Evolutionary conservation across 2,888 invertebrate genomes (phyloP).

Genomic region (Anodontia alba): DNA sequence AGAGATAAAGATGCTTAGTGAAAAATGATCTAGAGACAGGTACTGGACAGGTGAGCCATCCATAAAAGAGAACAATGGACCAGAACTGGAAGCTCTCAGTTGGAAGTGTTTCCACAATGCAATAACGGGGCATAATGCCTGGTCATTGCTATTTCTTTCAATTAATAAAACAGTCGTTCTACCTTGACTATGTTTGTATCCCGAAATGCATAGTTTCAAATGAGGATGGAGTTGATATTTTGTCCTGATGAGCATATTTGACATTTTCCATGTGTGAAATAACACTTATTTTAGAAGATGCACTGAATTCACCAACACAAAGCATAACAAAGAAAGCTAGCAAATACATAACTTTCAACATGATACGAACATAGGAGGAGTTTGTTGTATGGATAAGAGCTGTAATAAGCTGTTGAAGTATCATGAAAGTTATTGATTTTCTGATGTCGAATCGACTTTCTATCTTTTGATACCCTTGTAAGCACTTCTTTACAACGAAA

Average conservation of each 20-base stretch:
- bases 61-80: constrained; percentile 11
- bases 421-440: neutral
- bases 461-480: neutral
- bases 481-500: neutral
- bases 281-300: too few relatives aligned
- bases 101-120: neutral
- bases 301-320: constrained; percentile 1
- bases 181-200: constrained; percentile 3
- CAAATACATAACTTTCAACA: neutral
- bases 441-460: neutral
- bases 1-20: neutral
- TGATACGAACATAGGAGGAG: neutral
- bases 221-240: neutral
- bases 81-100: neutral
- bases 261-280: neutral
- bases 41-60: constrained; percentile 6
- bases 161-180: neutral
- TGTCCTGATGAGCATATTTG: too few relatives aligned
- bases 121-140: neutral
- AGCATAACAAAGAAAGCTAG: neutral
- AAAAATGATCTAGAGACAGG: neutral
- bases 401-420: neutral
- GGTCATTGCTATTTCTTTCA: neutral
- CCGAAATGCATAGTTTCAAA: constrained; percentile 1
- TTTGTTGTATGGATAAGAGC: neutral